Evolutionary conservation across 2,888 invertebrate genomes (phyloP), one percentile per base, ranked within the genome.

Genomic region (Phrixothrix hirtus): DNA sequence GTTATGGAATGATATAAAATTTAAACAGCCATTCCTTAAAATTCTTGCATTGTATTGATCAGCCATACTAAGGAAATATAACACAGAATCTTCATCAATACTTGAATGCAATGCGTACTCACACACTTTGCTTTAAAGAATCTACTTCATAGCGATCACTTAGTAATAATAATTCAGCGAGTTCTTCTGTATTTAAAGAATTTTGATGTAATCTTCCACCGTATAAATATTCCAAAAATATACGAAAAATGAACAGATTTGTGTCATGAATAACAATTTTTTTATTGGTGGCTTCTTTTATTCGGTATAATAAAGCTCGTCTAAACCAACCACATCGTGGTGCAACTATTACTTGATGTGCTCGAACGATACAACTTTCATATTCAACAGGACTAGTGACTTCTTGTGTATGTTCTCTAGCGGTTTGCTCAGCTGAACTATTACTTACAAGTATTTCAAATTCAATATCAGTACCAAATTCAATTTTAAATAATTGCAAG

Each of bases 251-350:
- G n/a, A n/a, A n/a, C n/a, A n/a, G n/a, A n/a, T n/a, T n/a, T 25
- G 84, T 83, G 65, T 86, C 86, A 60, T 83, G 83, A 45, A 87
- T 81, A 9, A 82, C 77, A 45, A 87, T 85, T 76, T 83, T 83
- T n/a, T n/a, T n/a, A n/a, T 84, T 82, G 58, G 86, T 85, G 14
- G 84, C 82, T 73, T 87, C 87, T 63, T 82, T 78, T 86, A 87
- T 87, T 38, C 86, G 86, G 38, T 84, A 85, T 34, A 84, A 76
- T 10, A 87, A 71, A 1, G 86, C 87, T 60, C 85, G 76, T 36
- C 84, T 76, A 67, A 86, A 86, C 86, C 86, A 86, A 68, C 85
- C 84, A 72, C 86, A 86, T 42, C 84, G 74, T 0, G 86, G 78
- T 2, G 86, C 84, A 9, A 86, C 82, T 50, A 86, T 81, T 7